phyloP scores from a whole-genome alignment of 2,888 invertebrate species.

The Orthonychiurus folsomi region DNA sequence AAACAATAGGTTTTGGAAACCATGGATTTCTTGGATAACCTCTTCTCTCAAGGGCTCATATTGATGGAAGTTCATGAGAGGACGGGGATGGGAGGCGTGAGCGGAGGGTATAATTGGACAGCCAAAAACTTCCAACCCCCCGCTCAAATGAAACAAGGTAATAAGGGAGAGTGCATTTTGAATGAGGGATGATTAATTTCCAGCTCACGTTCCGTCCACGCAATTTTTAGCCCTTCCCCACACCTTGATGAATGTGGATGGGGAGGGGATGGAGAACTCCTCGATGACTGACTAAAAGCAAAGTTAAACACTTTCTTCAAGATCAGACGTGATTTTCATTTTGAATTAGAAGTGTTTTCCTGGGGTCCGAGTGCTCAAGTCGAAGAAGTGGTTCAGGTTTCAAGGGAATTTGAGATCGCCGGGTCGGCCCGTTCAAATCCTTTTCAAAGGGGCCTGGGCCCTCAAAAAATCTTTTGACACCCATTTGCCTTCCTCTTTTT shows the following conservation, averaged over 20 bases:
- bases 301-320: slow-evolving; percentile 31
- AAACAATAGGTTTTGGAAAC: no score
- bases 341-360: no score
- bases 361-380: no score
- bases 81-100: no score
- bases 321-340: slow-evolving; percentile 28
- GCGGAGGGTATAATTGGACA: neutral
- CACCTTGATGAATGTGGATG: neutral
- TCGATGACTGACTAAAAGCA: slow-evolving; percentile 27
- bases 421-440: no score
- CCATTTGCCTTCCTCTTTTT: no score
- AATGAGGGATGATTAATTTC: slow-evolving; percentile 17
- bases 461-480: no score
- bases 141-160: neutral
- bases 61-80: neutral
- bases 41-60: neutral
- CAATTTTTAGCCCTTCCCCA: slow-evolving; percentile 17
- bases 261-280: slow-evolving; percentile 8
- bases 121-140: no score
- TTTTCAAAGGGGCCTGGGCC: no score
- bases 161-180: slow-evolving; percentile 9
- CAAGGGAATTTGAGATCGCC: no score
- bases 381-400: no score
- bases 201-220: slow-evolving; percentile 19
- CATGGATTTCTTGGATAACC: no score